Base-by-base conservation (phyloP, 1,140 invertebrate genomes). In the Drosophila subobscura region DNA sequence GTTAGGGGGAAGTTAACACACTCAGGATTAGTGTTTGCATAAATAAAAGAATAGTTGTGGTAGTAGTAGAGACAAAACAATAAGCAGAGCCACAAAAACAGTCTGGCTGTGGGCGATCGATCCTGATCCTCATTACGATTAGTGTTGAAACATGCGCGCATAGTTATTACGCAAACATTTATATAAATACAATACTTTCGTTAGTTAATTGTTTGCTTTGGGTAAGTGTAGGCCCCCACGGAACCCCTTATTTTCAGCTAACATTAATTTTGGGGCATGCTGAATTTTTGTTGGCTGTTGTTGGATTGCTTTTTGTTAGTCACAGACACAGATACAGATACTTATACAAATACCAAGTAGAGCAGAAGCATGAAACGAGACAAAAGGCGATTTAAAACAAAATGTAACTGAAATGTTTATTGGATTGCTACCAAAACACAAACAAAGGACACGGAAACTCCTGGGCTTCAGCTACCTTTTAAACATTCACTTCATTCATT, bases 361-460 rank as follows among this genome's bases (percentile, higher is more conserved):
- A 53, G 49, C 54, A 61, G 45, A 76, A 73, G 66, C 66, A 68
- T 50, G 66, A 86, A 61, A 60, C 63, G 61, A 84, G 68, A 77
- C 61, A 51, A 54, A 53, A 25, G 47, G 52, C 33, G 33, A 57
- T 52, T 53, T 40, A 53, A 56, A 66, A 63, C 59, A 76, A 71
- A 60, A 54, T 63, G 51, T 71, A 85, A 86, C 72, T 81, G 83
- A 86, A 86, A 56, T 88, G 72, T 88, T 86, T 78, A 86, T 86
- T 86, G 72, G 65, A 55, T 60, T 67, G 61, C 72, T 84, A 77
- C 60, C 58, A 65, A 83, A 66, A 70, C 75, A 86, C 58, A 58
- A 68, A 59, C 60, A 68, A 68, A 22, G 44, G 44, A 70, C 23
- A 55, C 54, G 8, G n/a, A 40, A 29, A 63, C 58, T 3, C 57